Conservation (phyloP, 2,113 vertebrate genomes). For the Uria lomvia region DNA sequence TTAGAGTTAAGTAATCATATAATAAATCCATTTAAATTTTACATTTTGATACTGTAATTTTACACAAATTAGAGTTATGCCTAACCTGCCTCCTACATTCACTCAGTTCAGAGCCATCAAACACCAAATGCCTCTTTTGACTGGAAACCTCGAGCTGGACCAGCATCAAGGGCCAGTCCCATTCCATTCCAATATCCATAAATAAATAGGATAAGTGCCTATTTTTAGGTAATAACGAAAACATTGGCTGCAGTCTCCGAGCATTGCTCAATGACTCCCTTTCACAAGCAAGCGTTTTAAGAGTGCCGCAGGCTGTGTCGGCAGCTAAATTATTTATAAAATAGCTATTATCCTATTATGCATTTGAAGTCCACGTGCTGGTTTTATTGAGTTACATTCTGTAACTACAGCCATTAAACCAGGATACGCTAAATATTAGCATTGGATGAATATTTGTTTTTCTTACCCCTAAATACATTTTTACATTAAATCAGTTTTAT, state of each 20-base stretch:
- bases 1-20: neutral
- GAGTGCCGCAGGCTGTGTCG: neutral
- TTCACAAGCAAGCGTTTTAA: neutral
- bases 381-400: neutral
- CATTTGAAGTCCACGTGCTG: neutral
- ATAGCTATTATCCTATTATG: neutral
- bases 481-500: neutral
- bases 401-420: neutral
- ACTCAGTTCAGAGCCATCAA: neutral
- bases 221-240: neutral
- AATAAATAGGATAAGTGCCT: neutral
- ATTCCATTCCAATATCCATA: neutral
- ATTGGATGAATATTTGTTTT: neutral
- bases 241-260: neutral
- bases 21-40: neutral
- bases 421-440: neutral
- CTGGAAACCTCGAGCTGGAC: neutral
- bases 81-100: neutral
- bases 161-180: neutral
- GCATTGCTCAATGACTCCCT: neutral
- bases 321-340: neutral
- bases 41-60: neutral
- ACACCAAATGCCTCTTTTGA: neutral
- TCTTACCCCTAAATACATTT: neutral
- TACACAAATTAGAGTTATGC: neutral